phyloP scores from a whole-genome alignment of 2,113 vertebrate genomes.

The Eublepharis macularius region DNA sequence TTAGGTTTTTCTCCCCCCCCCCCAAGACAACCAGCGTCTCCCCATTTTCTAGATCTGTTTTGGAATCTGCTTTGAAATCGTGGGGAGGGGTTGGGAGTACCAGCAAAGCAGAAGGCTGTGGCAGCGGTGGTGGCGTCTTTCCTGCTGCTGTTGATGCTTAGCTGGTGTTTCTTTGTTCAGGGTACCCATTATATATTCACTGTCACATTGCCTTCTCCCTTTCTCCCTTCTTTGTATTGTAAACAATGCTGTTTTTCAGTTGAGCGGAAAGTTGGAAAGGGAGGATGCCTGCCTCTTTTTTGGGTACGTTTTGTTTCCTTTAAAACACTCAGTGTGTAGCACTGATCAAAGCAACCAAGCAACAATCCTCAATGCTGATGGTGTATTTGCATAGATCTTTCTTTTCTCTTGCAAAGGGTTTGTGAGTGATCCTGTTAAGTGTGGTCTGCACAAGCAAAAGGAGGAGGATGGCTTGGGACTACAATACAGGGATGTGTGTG shows the following conservation, averaged over 20 bases:
- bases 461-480: neutral
- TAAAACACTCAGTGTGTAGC: neutral
- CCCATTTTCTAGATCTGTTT: conserved; percentile 11
- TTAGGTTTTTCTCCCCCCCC: neutral
- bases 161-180: conserved; percentile 72
- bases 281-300: neutral
- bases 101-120: conserved; percentile 2
- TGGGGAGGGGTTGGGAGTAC: neutral
- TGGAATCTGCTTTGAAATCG: conserved; percentile 27
- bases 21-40: too few relatives aligned
- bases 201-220: conserved; percentile 53
- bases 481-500: neutral
- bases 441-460: conserved; percentile 43
- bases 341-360: neutral
- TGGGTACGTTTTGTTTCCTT: accelerated
- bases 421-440: conserved; percentile 44
- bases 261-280: conserved; percentile 17
- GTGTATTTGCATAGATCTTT: conserved; percentile 62
- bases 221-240: neutral
- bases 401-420: conserved; percentile 44
- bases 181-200: conserved; percentile 72
- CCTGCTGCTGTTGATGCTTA: conserved; percentile 5
- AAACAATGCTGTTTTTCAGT: neutral
- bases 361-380: conserved; percentile 16
- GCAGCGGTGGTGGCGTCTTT: neutral